Percentiles rank a stretch among this genome's conserved stretches.
Conservation (phyloP, 37 sponge, comb jelly and placozoan species). For the Axinella damicornis region DNA sequence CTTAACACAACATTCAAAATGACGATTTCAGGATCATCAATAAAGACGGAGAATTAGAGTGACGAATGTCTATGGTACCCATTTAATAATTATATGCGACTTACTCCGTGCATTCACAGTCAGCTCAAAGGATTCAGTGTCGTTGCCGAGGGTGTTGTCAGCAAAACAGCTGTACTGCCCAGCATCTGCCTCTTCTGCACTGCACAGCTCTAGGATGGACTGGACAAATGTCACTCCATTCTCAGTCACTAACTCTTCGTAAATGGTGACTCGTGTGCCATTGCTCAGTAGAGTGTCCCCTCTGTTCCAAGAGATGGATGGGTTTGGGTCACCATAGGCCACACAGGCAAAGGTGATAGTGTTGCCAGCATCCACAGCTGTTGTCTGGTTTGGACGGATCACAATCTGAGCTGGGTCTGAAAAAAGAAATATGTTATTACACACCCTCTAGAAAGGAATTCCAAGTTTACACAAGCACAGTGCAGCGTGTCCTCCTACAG, state of each 20-base stretch:
- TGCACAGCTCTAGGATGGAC: neutral
- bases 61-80: too few species aligned
- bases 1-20: too few species aligned
- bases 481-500: too few species aligned
- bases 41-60: too few species aligned
- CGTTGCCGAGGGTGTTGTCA: neutral
- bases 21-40: too few species aligned
- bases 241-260: neutral
- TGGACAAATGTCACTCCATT: neutral
- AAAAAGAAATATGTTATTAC: too few species aligned
- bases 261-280: neutral
- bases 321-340: conserved; percentile 21
- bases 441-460: too few species aligned
- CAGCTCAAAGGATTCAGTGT: too few species aligned
- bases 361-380: conserved; percentile 9
- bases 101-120: too few species aligned
- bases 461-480: too few species aligned
- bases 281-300: conserved; percentile 19
- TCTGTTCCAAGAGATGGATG: conserved; percentile 21
- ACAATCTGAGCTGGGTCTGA: conserved; percentile 1
- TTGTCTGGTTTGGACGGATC: conserved; percentile 7
- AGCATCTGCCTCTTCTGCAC: neutral
- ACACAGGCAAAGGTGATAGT: conserved; percentile 19
- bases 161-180: conserved; percentile 16
- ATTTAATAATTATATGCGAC: too few species aligned